These are phyloP conservation scores for Oryzias javanicus DNA, from an alignment of 2,113 vertebrate genomes.

Conservation along the genomic window DNA sequence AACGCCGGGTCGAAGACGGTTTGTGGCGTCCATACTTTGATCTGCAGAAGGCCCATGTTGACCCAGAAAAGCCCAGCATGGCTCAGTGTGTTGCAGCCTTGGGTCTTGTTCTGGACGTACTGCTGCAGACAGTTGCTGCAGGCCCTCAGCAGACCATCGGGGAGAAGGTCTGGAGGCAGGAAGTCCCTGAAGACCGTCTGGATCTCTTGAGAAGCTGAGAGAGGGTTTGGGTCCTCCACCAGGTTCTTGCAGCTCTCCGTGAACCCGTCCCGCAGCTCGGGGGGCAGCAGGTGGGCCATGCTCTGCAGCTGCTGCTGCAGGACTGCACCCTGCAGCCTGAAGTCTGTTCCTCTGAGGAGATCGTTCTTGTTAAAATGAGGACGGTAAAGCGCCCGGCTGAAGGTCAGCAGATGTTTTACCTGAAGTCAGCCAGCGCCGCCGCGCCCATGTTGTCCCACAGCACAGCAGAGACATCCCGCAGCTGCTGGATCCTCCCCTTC, in stretches of 20 bases:
- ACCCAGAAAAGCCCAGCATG: slow-evolving; percentile 90
- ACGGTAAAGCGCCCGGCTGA: no score
- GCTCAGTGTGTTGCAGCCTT: slow-evolving; percentile 71
- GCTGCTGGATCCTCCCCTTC: slow-evolving; percentile 86
- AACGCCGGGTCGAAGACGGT: slow-evolving; percentile 92
- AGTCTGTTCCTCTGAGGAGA: slow-evolving; percentile 79
- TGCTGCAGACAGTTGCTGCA: slow-evolving; percentile 84
- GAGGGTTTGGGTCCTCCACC: slow-evolving; percentile 68
- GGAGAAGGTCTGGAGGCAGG: slow-evolving; percentile 76
- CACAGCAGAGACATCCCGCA: slow-evolving; percentile 80
- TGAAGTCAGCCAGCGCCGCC: slow-evolving; percentile 81
- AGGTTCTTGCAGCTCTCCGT: slow-evolving; percentile 83
- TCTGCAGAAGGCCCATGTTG: slow-evolving; percentile 88
- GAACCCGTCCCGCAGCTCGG: slow-evolving; percentile 79
- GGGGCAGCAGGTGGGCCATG: slow-evolving; percentile 83
- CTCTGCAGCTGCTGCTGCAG: slow-evolving; percentile 83
- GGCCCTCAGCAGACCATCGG: slow-evolving; percentile 82
- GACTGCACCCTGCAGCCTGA: slow-evolving; percentile 82
- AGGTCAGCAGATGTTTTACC: slow-evolving; percentile 67
- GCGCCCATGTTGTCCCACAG: slow-evolving; percentile 91
- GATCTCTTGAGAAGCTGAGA: slow-evolving; percentile 79
- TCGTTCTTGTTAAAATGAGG: neutral
- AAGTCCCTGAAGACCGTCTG: slow-evolving; percentile 80
- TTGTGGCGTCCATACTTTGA: slow-evolving; percentile 91
- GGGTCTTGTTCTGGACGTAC: slow-evolving; percentile 78